Evolutionary conservation across 2,797 vertebrate species (phyloP), one percentile per base, ranked within the genome.

Genomic region (Spinus olivaceus): DNA sequence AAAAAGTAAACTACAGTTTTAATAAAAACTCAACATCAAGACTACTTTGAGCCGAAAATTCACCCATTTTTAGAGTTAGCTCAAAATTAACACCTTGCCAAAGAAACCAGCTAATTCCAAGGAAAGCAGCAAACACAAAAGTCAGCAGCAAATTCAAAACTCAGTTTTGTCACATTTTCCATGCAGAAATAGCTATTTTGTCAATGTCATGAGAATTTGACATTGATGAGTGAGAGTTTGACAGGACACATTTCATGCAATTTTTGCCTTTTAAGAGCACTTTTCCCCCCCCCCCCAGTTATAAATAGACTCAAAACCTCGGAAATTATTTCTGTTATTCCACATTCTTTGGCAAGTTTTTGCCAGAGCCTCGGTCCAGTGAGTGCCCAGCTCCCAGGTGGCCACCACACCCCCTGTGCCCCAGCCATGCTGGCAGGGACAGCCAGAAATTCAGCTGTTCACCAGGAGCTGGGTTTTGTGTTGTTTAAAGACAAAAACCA

Each of bases 161-260:
- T 87, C 54, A 7, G 57, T 72, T 92, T 83, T 94, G 84, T 95
- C 95, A 91, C 78, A 83, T 78, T 89, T 92, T 86, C 86, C 71
- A 65, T 18, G 27, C 57, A 87, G 57, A 96, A 95, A 93, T 53
- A 96, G 86, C 84, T 91, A 66, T 92, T 94, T 90, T 95, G 81
- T 95, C 95, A 86, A 88, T 93, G 88, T 74, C 95, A 69, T 50
- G 65, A 82, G 74, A 90, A 94, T 70, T 28, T 95, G 92, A 95
- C 95, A 54, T 78, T 96, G 94, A 96, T 42, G 81, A 93, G 86
- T 24, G 50, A 83, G 69, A 94, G 82, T 92, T 92, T 96, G 96
- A 97, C 92, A 93, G 87, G 50, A 95, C 87, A 95, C 65, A 83
- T 95, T 95, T 91, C 59, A 24, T 90, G 76, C 39, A 49, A 54